Evolutionary conservation across 1,140 invertebrate species (phyloP), one percentile per base, ranked within the genome.

Genomic region (Drosophila tsacasi): DNA sequence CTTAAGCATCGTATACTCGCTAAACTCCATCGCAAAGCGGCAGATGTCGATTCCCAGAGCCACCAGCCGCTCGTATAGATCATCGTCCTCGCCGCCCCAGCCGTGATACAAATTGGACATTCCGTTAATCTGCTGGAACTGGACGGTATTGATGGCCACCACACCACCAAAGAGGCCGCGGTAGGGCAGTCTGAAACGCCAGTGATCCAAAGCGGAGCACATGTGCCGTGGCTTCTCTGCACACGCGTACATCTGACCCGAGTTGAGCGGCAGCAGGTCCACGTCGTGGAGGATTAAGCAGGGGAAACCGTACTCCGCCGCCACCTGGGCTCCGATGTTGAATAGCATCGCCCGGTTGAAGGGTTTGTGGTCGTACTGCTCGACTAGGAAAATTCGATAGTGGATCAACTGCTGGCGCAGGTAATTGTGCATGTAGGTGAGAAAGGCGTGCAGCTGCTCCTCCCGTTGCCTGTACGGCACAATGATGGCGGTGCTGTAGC

Each of bases 221-320:
- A 99, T 97, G 90, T 99, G 98, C 42, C 98, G 94, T 0, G 98
- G 98, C 74, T 95, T 94, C 74, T 95, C 94, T 3, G 97, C 96
- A 92, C 99, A 99, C 17, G 96, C 97, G 94, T 99, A 99, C 52
- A 99, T 95, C 93, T 99, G 99, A 5, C 96, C 95, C 62, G 95
- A 95, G 93, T 97, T 97, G 76, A 99, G 94, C 13, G 98, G 98
- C 63, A 99, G 94, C 21, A 99, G 93, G 94, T 99, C 98, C 46
- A 99, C 97, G 92, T 99, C 98, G 93, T 99, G 98, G 83, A 99
- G 97, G 57, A 99, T 96, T 52, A 99, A 95, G 91, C 99, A 99
- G 27, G 97, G 95, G 93, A 96, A 98, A 52, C 95, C 95, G 50
- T 94, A 93, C 63, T 94, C 95, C 37, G 95, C 95, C 0, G 97